These are phyloP conservation scores for Fistularia tabacaria DNA, from an alignment of 2,797 vertebrate genomes.

Conservation along the genomic window DNA sequence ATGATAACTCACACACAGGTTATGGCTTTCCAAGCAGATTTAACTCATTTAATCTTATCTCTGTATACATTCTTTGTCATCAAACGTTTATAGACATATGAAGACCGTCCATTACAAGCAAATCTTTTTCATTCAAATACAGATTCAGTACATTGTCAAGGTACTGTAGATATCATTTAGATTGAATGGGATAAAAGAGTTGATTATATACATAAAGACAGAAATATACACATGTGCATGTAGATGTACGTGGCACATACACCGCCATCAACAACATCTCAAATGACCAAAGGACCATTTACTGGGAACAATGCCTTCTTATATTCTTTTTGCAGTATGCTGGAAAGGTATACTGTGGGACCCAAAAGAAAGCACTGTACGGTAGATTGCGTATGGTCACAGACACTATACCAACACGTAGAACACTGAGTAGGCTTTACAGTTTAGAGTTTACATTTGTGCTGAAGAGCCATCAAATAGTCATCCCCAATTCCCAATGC, in stretches of 20 bases:
- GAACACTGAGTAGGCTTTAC: slow-evolving; percentile 72
- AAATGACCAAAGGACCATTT: slow-evolving; percentile 57
- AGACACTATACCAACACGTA: slow-evolving; percentile 73
- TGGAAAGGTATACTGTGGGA: slow-evolving; percentile 45
- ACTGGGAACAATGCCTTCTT: slow-evolving; percentile 27
- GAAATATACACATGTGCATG: slow-evolving; percentile 72
- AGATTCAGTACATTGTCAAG: slow-evolving; percentile 41
- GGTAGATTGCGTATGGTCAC: slow-evolving; percentile 67
- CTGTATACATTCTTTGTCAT: slow-evolving; percentile 70
- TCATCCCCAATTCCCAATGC: slow-evolving; percentile 40
- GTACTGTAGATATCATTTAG: slow-evolving; percentile 55
- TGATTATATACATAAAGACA: slow-evolving; percentile 70
- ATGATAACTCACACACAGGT: slow-evolving; percentile 50
- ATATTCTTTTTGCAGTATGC: slow-evolving; percentile 37
- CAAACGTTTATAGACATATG: slow-evolving; percentile 66
- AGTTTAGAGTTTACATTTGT: slow-evolving; percentile 70
- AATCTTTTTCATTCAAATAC: slow-evolving; percentile 35
- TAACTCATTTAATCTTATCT: slow-evolving; percentile 67
- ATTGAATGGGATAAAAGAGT: slow-evolving; percentile 54
- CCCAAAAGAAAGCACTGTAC: slow-evolving; percentile 62
- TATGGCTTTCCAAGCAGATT: slow-evolving; percentile 70
- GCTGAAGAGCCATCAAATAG: slow-evolving; percentile 64
- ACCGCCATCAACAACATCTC: slow-evolving; percentile 63
- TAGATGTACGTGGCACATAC: slow-evolving; percentile 54
- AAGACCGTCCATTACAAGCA: slow-evolving; percentile 46